These are phyloP conservation scores for Morelia viridis DNA, from an alignment of 2,797 vertebrate species.

Conservation along the genomic window DNA sequence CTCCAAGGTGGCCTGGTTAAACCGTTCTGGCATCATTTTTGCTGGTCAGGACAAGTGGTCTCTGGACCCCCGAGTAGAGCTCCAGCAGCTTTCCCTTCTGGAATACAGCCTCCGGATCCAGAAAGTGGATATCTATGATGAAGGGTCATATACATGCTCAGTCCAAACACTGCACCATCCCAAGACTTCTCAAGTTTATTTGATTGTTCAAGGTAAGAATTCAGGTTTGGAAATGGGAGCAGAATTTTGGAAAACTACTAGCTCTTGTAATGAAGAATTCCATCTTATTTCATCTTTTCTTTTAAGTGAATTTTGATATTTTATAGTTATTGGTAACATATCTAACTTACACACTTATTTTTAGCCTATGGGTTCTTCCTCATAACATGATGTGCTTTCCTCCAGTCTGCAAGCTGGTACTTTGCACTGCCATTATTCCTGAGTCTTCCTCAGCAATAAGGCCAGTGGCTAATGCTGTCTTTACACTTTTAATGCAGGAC, in stretches of 20 bases:
- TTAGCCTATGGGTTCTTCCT: too few relatives aligned
- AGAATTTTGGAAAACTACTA: neutral
- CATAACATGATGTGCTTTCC: too few relatives aligned
- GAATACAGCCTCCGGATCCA: slow-evolving; percentile 99
- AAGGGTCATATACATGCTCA: slow-evolving; percentile 95
- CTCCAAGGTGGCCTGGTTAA: slow-evolving; percentile 98
- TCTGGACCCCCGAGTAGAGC: slow-evolving; percentile 93
- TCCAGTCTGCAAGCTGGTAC: too few relatives aligned
- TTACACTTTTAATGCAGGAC: too few relatives aligned
- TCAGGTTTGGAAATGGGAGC: too few relatives aligned
- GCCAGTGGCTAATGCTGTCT: too few relatives aligned
- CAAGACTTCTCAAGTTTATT: slow-evolving; percentile 95
- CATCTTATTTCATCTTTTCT: neutral
- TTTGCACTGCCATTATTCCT: too few relatives aligned
- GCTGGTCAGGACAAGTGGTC: slow-evolving; percentile 98
- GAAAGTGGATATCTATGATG: slow-evolving; percentile 97
- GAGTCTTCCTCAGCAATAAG: too few relatives aligned
- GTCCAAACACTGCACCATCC: slow-evolving; percentile 96
- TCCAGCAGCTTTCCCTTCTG: slow-evolving; percentile 93
- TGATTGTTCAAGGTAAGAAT: slow-evolving; percentile 95
- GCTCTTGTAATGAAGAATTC: neutral
- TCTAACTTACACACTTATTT: neutral
- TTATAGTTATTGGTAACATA: too few relatives aligned
- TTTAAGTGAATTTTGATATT: too few relatives aligned
- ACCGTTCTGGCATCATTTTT: slow-evolving; percentile 99